Percentiles rank a stretch among this genome's conserved stretches.
Evolutionary conservation across 1,140 invertebrate genomes (phyloP).

Genomic region (fruit fly (Drosophila melanogaster)): DNA sequence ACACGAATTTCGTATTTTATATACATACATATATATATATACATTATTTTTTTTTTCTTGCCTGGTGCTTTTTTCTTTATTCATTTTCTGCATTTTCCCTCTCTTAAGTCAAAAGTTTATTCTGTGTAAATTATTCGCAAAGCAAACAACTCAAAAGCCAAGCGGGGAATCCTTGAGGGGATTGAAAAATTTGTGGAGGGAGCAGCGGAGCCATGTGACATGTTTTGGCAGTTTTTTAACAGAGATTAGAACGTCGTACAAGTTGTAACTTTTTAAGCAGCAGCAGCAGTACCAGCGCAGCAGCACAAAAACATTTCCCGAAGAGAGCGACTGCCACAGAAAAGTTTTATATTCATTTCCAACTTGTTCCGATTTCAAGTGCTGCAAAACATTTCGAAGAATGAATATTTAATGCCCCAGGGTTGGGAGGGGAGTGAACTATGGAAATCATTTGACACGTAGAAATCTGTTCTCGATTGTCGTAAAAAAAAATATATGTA

Average conservation of each 20-base stretch:
- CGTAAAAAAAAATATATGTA: conserved; percentile 44
- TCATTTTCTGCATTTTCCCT: conserved; percentile 37
- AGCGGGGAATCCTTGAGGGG: conserved; percentile 12
- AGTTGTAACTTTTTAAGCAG: conserved; percentile 73
- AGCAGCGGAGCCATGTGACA: conserved; percentile 57
- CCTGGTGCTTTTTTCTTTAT: conserved; percentile 19
- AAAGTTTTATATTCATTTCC: conserved; percentile 45
- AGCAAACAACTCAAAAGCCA: conserved; percentile 76
- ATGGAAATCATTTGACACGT: conserved; percentile 47
- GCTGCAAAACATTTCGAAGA: conserved; percentile 36
- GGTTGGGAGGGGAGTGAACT: background rate
- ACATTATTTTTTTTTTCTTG: conserved; percentile 7
- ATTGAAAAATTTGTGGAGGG: background rate
- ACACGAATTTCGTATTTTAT: conserved; percentile 35
- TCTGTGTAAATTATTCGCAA: conserved; percentile 78
- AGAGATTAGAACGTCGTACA: conserved; percentile 79
- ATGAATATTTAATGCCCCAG: conserved; percentile 45
- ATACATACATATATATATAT: conserved; percentile 6
- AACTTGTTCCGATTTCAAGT: conserved; percentile 44
- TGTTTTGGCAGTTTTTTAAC: conserved; percentile 79
- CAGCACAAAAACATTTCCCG: conserved; percentile 47
- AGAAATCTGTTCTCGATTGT: conserved; percentile 42
- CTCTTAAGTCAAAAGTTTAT: conserved; percentile 73
- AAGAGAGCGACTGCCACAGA: conserved; percentile 22
- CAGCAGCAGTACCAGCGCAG: conserved; percentile 11